Evolutionary conservation across 1,140 invertebrate species (phyloP), one percentile per base, ranked within the genome.

Genomic region (Palaemon carinicauda): DNA sequence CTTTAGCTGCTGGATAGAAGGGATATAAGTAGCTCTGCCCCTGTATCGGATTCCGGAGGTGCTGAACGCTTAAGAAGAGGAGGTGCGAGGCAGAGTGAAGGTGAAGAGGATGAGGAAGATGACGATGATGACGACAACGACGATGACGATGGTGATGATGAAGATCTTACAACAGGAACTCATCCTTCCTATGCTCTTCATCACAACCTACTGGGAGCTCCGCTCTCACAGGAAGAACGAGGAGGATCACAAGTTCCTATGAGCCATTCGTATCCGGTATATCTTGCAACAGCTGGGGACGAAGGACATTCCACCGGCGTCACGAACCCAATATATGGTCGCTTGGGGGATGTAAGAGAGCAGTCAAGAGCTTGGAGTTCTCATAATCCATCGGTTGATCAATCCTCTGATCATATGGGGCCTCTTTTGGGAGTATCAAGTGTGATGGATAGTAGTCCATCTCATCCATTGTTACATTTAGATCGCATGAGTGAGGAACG

Each of bases 241-340:
- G 84, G 80, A 14, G 77, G 75, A 3, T 14, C 21, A 33, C 24
- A 24, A 29, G 50, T 80, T 21, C 77, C 84, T 0, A 54, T 71
- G 29, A 53, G 54, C 15, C 78, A 53, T 69, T 77, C 82, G 1
- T 86, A 24, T 52, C 56, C 75, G 14, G 21, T 54, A n/a, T 80
- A 33, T 29, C 77, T 74, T 1, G 15, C 77, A 15, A 29, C 50
- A 41, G 84, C 80, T 7, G 52, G 74, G 17, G 83, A 69, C n/a
- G 77, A 53, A 19, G 41, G 21, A 31, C 84, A 79, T 19, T 71
- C 65, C 21, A 73, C 60, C 1, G 84, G 84, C 4, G 84, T 86
- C 33, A 86, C 84, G 15, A 86, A 86, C 77, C 84, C 84, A 21
- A 86, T 86, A 10, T 86, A 86, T 56, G 84, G 84, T 3, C 84